Conservation (phyloP, 2,888 invertebrate genomes). For the Tenthredo amoena region DNA sequence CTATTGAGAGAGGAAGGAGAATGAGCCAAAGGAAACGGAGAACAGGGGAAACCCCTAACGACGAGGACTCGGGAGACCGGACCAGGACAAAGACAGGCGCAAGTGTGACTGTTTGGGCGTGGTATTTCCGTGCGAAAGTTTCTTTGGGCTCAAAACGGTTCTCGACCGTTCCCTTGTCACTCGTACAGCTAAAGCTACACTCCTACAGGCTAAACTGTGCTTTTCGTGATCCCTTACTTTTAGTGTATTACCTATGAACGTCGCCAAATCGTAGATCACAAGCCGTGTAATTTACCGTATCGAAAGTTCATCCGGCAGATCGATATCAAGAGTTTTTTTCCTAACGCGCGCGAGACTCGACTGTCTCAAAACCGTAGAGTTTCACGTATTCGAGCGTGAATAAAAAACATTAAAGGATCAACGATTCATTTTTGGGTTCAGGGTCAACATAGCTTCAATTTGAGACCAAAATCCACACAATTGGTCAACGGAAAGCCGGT, state of each 20-base stretch:
- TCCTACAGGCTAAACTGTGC: not conserved
- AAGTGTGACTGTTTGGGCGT: conserved; percentile 42
- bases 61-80: conserved; percentile 10
- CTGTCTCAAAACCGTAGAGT: too few relatives aligned
- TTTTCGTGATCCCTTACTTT: conserved; percentile 1
- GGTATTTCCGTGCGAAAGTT: conserved; percentile 31
- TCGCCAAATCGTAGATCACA: conserved; percentile 21
- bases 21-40: conserved; percentile 3
- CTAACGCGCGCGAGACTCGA: too few relatives aligned
- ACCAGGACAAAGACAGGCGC: not conserved
- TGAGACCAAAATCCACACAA: too few relatives aligned
- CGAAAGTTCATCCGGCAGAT: not conserved
- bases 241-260: not conserved
- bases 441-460: too few relatives aligned
- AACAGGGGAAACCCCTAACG: conserved; percentile 20
- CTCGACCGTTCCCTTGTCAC: conserved; percentile 44
- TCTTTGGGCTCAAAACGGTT: conserved; percentile 45
- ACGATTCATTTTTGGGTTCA: too few relatives aligned
- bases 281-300: not conserved
- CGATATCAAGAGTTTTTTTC: not conserved
- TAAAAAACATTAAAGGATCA: too few relatives aligned
- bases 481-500: too few relatives aligned
- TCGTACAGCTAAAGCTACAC: not conserved
- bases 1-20: conserved; percentile 10
- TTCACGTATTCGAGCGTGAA: too few relatives aligned